A percentile compares a stretch with the other conserved stretches of the same genome.
phyloP scores from a whole-genome alignment of 1,140 invertebrate genomes.

The Caerostris darwini region DNA sequence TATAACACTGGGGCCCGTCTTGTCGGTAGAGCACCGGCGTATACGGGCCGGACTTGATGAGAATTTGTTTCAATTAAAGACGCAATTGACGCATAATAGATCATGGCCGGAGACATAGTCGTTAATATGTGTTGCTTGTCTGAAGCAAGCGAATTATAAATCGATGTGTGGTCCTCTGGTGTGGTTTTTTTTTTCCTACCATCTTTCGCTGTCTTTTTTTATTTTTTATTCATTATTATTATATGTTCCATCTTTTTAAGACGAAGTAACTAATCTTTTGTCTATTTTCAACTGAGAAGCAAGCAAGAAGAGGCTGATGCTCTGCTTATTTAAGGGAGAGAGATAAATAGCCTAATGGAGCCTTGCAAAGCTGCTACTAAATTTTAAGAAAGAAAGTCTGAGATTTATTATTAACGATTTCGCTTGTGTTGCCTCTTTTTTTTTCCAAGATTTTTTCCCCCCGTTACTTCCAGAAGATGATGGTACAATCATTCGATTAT shows the following conservation, averaged over 20 bases:
- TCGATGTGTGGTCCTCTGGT: conserved; percentile 47
- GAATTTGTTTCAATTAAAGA: conserved; percentile 78
- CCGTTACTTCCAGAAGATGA: background rate
- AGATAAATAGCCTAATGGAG: conserved; percentile 45
- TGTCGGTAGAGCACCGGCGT: conserved; percentile 24
- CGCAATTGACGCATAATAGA: conserved; percentile 77
- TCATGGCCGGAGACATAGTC: conserved; percentile 56
- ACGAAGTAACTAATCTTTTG: conserved; percentile 70
- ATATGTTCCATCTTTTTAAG: conserved; percentile 36
- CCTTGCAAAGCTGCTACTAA: conserved; percentile 18
- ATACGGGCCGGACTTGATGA: conserved; percentile 68
- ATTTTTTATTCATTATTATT: background rate
- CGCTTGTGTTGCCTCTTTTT: background rate
- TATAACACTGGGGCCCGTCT: conserved; percentile 70
- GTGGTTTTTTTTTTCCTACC: conserved; percentile 43
- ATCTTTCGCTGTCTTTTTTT: conserved; percentile 46
- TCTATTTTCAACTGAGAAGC: conserved; percentile 26
- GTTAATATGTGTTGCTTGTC: conserved; percentile 77
- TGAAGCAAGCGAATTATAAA: conserved; percentile 74
- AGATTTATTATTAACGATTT: conserved; percentile 39
- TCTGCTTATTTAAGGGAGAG: conserved; percentile 38
- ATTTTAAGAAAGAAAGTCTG: conserved; percentile 25
- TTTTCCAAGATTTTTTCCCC: too few relatives aligned
- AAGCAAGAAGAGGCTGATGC: background rate
- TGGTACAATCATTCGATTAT: background rate